Percentiles rank a stretch among this genome's conserved stretches.
Conservation (phyloP, 2,113 vertebrate species). For the Nothocercus nigrocapillus region DNA sequence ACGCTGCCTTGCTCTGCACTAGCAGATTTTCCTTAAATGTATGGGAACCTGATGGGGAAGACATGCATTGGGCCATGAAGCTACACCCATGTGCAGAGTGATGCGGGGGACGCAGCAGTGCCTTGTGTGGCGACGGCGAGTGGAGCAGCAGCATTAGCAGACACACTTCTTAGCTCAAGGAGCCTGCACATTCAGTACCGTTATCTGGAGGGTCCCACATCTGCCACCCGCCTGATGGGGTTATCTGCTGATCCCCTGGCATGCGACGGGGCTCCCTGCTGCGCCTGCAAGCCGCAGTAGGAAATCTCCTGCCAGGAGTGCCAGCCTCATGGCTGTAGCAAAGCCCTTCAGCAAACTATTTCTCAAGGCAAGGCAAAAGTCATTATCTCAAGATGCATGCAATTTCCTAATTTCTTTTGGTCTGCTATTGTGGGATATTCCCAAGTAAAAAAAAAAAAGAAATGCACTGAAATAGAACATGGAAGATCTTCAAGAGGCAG, state of each 20-base stretch:
- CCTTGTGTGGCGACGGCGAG: background rate
- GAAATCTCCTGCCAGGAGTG: background rate
- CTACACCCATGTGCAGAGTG: background rate
- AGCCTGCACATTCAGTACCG: accelerated
- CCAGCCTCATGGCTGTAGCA: background rate
- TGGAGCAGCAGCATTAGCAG: background rate
- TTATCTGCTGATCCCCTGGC: background rate
- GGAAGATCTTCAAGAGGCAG: background rate
- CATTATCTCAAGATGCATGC: accelerated
- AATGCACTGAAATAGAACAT: background rate
- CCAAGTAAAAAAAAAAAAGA: background rate
- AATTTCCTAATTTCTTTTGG: background rate
- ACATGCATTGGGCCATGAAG: background rate
- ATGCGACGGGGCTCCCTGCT: accelerated
- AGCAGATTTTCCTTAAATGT: background rate
- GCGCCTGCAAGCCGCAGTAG: accelerated
- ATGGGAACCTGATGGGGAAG: background rate
- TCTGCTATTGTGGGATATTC: background rate
- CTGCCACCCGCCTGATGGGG: background rate
- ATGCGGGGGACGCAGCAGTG: background rate
- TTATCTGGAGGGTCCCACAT: background rate
- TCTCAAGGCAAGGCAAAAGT: background rate
- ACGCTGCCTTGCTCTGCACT: background rate
- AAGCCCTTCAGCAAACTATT: background rate
- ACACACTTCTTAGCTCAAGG: background rate